Base-by-base conservation (phyloP, 2,888 invertebrate species). In the Marronus borbonicus region DNA sequence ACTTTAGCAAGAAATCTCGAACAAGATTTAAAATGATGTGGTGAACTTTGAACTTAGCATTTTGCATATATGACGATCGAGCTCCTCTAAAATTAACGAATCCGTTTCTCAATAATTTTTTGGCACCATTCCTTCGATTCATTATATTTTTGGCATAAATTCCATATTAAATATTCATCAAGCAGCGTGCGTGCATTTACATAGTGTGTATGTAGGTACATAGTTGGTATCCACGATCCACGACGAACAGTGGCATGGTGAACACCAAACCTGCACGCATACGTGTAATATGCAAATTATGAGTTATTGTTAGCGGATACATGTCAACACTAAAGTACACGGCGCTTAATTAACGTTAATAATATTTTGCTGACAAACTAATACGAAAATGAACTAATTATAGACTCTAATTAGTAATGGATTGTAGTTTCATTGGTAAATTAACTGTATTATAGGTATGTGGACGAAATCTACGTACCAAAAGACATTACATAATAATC, bases 71-170 rank as follows among this genome's bases (percentile, higher is more conserved):
- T 68, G 49, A 68, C 68, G 68, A 68, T 68, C 49, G 74, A 17
- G 49, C 36, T 24, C 20, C 20, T 58, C 74, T 74, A 74, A 74
- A 74, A 74, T 62, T 74, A 74, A 74, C 62, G 60, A 74, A 17
- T 31, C 14, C 24, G 62, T 74, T 74, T 74, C 74, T 44, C 74
- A 74, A 74, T 62, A 60, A 60, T 44, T 36, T 74, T 74, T 58
- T 74, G 74, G 74, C 62, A 74, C 17, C n/a, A 4, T 60, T n/a
- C 24, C 44, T 12, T 14, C 24, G 58, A 74, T 62, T 60, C 74
- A 58, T 39, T 55, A 72, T 74, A 74, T 74, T 58, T 74, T 44
- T 74, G 74, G 74, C 74, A 62, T 60, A 74, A 74, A 74, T 44
- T 60, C 60, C 39, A 62, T 58, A 62, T 69, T 68, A 68, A 68